These are phyloP conservation scores for Carettochelys insculpta DNA, from an alignment of 2,113 vertebrate species.

Conservation along the genomic window DNA sequence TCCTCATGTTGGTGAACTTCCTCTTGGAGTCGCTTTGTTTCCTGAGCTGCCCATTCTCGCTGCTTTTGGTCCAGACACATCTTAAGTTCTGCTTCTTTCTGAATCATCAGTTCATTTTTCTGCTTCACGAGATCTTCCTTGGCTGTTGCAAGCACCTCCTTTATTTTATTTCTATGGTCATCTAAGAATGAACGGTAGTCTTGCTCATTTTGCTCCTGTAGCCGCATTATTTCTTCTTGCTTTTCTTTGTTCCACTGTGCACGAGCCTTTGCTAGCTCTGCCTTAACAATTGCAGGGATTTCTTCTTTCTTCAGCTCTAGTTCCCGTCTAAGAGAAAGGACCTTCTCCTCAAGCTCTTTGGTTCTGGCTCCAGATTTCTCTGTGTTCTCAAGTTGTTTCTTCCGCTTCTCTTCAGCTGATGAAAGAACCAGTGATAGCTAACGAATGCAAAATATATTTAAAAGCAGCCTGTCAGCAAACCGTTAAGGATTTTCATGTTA, in stretches of 20 bases:
- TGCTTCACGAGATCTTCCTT: conserved; percentile 82
- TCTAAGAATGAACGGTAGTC: conserved; percentile 82
- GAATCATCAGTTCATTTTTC: conserved; percentile 78
- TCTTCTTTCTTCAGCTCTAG: conserved; percentile 81
- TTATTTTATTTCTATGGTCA: conserved; percentile 82
- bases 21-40: conserved; percentile 70
- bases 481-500: not conserved
- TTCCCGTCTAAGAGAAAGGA: conserved; percentile 79
- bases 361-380: conserved; percentile 63
- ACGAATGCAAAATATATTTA: not conserved
- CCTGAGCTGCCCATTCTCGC: conserved; percentile 80
- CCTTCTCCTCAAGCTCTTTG: conserved; percentile 82
- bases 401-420: conserved; percentile 85
- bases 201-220: conserved; percentile 83
- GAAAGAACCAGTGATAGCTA: conserved; percentile 72
- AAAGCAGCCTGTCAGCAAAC: not conserved
- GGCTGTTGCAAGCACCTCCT: conserved; percentile 78
- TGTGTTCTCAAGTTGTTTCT: conserved; percentile 68
- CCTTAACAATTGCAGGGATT: conserved; percentile 82
- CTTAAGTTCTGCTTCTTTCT: conserved; percentile 84
- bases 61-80: conserved; percentile 75
- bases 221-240: conserved; percentile 85
- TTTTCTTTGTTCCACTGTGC: conserved; percentile 89
- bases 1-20: conserved; percentile 74
- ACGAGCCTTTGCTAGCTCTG: conserved; percentile 87